Evolutionary conservation across 2,888 invertebrate species (phyloP).

Genomic region (Clepsis dumicolana): DNA sequence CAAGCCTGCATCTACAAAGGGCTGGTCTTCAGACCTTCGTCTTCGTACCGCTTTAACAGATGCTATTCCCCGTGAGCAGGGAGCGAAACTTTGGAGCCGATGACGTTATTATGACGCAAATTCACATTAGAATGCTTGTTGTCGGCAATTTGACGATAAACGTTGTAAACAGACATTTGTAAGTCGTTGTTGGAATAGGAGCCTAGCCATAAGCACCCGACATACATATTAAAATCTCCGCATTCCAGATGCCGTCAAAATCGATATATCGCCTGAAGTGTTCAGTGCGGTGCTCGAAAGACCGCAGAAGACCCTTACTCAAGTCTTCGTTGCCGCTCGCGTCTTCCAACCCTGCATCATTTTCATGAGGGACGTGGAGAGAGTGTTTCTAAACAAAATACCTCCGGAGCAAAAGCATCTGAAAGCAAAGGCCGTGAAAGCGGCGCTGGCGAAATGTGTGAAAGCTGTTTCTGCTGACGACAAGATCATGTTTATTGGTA

Average conservation of each 20-base stretch:
- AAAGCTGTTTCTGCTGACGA: conserved; percentile 54
- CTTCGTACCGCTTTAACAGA: too few relatives aligned
- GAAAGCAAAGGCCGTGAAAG: conserved; percentile 51
- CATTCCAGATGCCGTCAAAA: conserved; percentile 63
- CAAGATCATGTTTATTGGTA: conserved; percentile 60
- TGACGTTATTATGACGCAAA: too few relatives aligned
- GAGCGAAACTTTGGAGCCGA: too few relatives aligned
- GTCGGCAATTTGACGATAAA: too few relatives aligned
- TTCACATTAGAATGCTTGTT: too few relatives aligned
- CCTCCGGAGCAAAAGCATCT: conserved; percentile 49
- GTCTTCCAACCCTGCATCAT: conserved; percentile 63
- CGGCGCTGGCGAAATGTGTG: conserved; percentile 50
- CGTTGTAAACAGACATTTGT: too few relatives aligned
- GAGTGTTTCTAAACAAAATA: conserved; percentile 58
- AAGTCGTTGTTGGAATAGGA: too few relatives aligned
- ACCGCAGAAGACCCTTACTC: conserved; percentile 49
- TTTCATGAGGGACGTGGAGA: conserved; percentile 59
- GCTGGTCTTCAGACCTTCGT: too few relatives aligned
- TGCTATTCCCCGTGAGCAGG: too few relatives aligned
- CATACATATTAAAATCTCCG: too few relatives aligned
- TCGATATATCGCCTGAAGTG: conserved; percentile 63
- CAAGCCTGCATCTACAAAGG: too few relatives aligned
- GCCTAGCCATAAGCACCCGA: too few relatives aligned
- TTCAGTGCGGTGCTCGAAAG: conserved; percentile 50
- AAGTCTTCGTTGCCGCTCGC: conserved; percentile 55